Conservation (phyloP, 2,888 invertebrate genomes). For the Athrips mouffetella region DNA sequence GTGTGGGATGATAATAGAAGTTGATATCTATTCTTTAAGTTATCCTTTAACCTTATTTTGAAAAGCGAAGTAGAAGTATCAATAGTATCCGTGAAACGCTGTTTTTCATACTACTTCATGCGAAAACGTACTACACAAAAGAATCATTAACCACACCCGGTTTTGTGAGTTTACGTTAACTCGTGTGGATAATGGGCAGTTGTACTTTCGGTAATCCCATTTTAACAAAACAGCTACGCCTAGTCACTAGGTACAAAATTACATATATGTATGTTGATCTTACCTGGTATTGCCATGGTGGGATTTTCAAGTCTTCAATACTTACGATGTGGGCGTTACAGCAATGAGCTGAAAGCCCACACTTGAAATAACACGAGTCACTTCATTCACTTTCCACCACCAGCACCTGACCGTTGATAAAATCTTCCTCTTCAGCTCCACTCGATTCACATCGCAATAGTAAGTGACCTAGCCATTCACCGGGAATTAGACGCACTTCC, state of each 20-base stretch:
- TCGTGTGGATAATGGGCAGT: neutral
- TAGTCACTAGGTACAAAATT: too few species aligned
- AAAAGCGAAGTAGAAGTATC: too few species aligned
- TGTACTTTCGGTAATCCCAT: neutral
- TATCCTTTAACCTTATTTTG: too few species aligned
- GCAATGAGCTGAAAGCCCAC: conserved; percentile 8
- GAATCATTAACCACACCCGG: conserved; percentile 54
- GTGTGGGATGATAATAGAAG: too few species aligned
- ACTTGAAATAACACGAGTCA: conserved; percentile 33
- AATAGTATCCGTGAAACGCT: too few species aligned
- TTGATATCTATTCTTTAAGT: too few species aligned
- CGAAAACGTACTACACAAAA: conserved; percentile 16
- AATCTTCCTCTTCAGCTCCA: conserved; percentile 46
- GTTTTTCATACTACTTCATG: too few species aligned
- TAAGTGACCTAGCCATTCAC: conserved; percentile 57
- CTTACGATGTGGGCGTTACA: conserved; percentile 36
- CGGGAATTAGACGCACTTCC: conserved; percentile 62
- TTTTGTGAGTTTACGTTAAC: conserved; percentile 27
- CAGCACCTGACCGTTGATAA: conserved; percentile 45
- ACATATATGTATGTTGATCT: too few species aligned
- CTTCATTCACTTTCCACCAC: conserved; percentile 55
- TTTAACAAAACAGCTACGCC: too few species aligned
- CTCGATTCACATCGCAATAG: conserved; percentile 48
- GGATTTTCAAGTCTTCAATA: conserved; percentile 39
- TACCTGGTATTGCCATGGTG: conserved; percentile 11